A percentile compares a stretch with the other conserved stretches of the same genome.
Conservation (phyloP, 2,797 vertebrate genomes). For the Vespertilio murinus region DNA sequence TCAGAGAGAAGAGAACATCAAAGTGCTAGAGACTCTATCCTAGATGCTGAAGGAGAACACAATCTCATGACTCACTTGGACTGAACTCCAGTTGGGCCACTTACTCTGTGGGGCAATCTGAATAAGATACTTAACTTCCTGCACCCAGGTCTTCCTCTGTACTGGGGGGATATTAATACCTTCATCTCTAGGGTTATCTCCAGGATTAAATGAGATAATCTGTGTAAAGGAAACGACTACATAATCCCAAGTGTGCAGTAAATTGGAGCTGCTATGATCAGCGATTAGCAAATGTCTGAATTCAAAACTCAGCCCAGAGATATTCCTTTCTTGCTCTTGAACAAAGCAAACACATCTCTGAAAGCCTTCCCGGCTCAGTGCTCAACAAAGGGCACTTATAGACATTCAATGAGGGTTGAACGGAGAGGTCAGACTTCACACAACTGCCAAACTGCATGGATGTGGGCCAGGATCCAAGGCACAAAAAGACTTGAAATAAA, state of each 20-base stretch:
- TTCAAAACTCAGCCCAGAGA: conserved; percentile 41
- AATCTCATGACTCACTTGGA: neutral
- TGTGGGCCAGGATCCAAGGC: conserved; percentile 4
- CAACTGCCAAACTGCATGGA: neutral
- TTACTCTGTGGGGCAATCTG: neutral
- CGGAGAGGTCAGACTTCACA: conserved; percentile 8
- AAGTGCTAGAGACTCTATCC: neutral
- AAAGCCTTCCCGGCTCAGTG: neutral
- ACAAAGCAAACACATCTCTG: neutral
- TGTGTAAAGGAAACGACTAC: neutral
- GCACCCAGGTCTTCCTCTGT: neutral
- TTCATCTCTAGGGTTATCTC: neutral
- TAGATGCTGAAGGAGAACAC: neutral
- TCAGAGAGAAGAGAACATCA: neutral
- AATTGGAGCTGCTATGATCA: conserved; percentile 5
- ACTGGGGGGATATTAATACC: neutral
- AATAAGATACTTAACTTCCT: neutral
- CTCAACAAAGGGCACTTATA: conserved; percentile 22
- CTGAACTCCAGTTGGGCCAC: neutral
- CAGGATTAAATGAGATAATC: conserved; percentile 38
- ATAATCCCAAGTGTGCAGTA: neutral
- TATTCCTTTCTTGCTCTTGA: neutral
- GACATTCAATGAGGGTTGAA: neutral
- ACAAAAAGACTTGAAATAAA: neutral
- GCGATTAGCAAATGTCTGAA: neutral